Base-by-base conservation (phyloP, 2,113 vertebrate genomes). In the Strix uralensis region DNA sequence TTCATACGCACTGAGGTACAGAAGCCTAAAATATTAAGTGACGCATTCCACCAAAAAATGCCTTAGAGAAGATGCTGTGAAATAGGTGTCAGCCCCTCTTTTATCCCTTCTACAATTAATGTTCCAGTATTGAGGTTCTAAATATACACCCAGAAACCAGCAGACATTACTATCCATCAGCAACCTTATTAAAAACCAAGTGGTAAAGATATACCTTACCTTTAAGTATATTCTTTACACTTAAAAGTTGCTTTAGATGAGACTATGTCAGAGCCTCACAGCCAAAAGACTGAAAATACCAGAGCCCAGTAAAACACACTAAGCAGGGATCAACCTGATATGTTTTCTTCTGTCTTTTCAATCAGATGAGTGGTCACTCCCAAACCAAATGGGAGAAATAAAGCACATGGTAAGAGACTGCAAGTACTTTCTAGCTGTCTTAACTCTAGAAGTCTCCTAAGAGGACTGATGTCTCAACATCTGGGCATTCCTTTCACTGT, bases 401-500 rank as follows among this genome's bases (percentile, higher is more conserved):
- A 91, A 51, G 36, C 70, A 82, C 26, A 40, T 3, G 4, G 46
- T 40, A 75, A 88, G 58, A 77, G 54, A 19, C 58, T 55, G 78
- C 18, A 77, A 87, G 46, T 47, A 42, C 23, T 73, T 91, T 88
- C 78, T 81, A 83, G 12, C 74, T 90, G 93, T 90, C 91, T 95
- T 67, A 89, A 6, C n/a, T 91, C 62, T 23, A 29, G 32, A 91
- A 85, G 72, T 89, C 58, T 87, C 94, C 78, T 77, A 72, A 77
- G 87, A 89, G 84, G 62, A 61, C 38, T 66, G 89, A 87, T 88
- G 51, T 54, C 81, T 92, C 58, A 62, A 92, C 95, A 97, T 77
- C 84, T 94, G 92, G 91, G 62, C 84, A 91, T 73, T 85, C 78
- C 51, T 83, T 87, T 90, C 71, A 34, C 66, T 94, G 92, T 90